phyloP scores from a whole-genome alignment of 2,797 vertebrate species.

The Oreonectes daqikongensis region DNA sequence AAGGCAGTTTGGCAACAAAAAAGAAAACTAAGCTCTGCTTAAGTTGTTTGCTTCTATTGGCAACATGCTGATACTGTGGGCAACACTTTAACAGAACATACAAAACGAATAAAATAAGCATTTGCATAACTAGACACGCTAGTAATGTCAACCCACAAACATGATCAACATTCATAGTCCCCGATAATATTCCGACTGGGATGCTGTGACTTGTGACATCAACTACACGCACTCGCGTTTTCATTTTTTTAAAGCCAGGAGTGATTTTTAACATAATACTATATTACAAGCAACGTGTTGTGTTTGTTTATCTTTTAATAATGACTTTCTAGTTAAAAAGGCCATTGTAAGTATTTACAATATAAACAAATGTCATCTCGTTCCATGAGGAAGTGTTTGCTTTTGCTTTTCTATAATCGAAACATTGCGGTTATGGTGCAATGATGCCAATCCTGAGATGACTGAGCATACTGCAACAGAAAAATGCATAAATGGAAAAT shows the following conservation, averaged over 20 bases:
- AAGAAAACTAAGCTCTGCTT: conserved; percentile 11
- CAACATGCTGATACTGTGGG: conserved; percentile 73
- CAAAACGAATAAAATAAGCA: conserved; percentile 60
- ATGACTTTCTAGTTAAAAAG: conserved; percentile 89
- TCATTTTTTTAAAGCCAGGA: conserved; percentile 70
- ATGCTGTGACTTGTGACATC: conserved; percentile 64
- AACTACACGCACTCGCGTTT: conserved; percentile 64
- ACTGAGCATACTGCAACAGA: conserved; percentile 29
- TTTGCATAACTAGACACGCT: conserved; percentile 77
- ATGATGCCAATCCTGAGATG: conserved; percentile 19
- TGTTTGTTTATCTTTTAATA: conserved; percentile 50
- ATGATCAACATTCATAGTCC: conserved; percentile 75
- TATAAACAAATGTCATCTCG: conserved; percentile 84
- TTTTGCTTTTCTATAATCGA: conserved; percentile 81
- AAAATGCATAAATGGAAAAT: conserved; percentile 26
- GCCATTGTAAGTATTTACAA: conserved; percentile 92
- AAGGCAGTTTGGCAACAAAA: conserved; percentile 63
- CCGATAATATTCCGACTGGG: conserved; percentile 52
- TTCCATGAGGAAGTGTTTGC: conserved; percentile 74
- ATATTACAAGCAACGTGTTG: conserved; percentile 82
- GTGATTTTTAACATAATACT: conserved; percentile 80
- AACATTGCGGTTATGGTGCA: conserved; percentile 58
- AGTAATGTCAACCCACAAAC: conserved; percentile 66
- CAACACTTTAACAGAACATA: conserved; percentile 73
- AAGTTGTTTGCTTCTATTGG: conserved; percentile 41